Evolutionary conservation across 2,113 vertebrate genomes (phyloP), one percentile per base, ranked within the genome.

Genomic region (Meles meles): DNA sequence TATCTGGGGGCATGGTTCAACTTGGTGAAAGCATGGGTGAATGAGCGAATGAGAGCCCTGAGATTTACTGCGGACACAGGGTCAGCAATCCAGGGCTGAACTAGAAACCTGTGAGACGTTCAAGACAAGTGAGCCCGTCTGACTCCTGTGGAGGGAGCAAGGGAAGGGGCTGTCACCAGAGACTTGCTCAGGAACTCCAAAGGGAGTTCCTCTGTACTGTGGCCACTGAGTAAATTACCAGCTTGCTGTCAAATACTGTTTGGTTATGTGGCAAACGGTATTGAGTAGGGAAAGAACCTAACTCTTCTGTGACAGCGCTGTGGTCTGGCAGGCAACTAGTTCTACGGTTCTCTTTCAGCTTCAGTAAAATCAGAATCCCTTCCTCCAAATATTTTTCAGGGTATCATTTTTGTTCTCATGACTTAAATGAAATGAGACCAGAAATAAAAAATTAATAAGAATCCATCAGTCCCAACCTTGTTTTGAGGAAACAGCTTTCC

Each of bases 1-100:
- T 15, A 23, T 37, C 49, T 6, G 14, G 42, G 42, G 1, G 5
- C 13, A 1, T 2, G 74, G 59, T n/a, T 77, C 57, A 2, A 0
- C n/a, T 12, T 96, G 49, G 18, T 47, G 74, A 44, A 25, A 27
- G 37, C 12, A 61, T 27, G 25, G 27, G 37, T 25, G 49, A n/a
- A 47, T 2, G 21, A 29, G 61, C 6, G 8, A 8, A 55, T 12
- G 59, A 42, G 39, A 85, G 23, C 17, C 6, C 37, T 25, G 69
- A 42, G 31, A 21, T 31, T 65, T 27, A 15, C 31, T 17, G 31
- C 6, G 1, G 63, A 39, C 57, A 8, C 29, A n/a, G 59, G 57
- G 81, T 67, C 71, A 44, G 57, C 15, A 44, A 49, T 20, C 18
- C 39, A 49, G 39, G 67, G 15, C 25, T 29, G 49, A 29, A 20